phyloP scores from a whole-genome alignment of 2,113 vertebrate genomes.

The Pygathrix nemaeus region DNA sequence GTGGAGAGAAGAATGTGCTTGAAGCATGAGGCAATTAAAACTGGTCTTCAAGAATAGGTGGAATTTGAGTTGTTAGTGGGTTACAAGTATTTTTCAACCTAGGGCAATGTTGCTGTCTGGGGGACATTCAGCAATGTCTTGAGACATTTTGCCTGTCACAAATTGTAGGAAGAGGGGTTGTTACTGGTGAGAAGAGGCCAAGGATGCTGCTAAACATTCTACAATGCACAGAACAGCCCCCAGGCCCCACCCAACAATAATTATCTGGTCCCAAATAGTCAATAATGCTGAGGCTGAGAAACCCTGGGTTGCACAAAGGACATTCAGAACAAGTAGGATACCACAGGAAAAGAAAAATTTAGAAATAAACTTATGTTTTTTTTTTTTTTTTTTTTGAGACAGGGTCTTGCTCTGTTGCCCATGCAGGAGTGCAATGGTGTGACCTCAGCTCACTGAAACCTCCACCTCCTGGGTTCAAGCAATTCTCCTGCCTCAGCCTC shows the following conservation, averaged over 20 bases:
- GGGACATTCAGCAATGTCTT: not conserved
- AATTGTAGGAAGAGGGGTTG: no score
- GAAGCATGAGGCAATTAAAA: not conserved
- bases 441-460: no score
- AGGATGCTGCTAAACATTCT: not conserved
- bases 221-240: not conserved
- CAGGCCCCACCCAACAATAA: not conserved
- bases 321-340: not conserved
- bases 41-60: not conserved
- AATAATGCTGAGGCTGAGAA: not conserved
- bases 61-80: not conserved
- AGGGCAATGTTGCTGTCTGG: not conserved
- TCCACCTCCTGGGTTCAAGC: no score
- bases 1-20: not conserved
- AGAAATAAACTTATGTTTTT: no score
- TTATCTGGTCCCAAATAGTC: not conserved
- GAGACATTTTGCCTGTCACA: not conserved
- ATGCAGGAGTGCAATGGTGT: no score
- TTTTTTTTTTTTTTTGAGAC: no score
- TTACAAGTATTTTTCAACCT: not conserved
- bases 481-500: no score
- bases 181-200: not conserved
- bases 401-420: no score
- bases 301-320: not conserved
- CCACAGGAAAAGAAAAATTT: not conserved